Conservation (phyloP, 2,888 invertebrate genomes). For the Nomada fucata region DNA sequence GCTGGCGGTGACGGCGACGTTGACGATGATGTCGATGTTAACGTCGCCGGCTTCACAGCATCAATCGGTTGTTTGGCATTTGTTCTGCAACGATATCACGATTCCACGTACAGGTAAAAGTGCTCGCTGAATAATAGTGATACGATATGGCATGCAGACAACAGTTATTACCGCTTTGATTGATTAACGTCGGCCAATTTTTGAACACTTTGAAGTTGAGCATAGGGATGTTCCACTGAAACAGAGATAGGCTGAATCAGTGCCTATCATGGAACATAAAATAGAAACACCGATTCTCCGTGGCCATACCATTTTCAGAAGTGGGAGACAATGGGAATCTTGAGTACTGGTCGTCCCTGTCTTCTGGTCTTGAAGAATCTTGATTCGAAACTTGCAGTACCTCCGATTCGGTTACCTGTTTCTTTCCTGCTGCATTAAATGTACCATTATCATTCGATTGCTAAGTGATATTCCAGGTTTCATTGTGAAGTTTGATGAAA, state of each 20-base stretch:
- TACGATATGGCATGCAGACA: background rate
- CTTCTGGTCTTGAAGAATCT: constrained; percentile 87
- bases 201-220: constrained; percentile 87
- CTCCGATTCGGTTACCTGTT: constrained; percentile 76
- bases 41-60: constrained; percentile 76
- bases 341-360: constrained; percentile 88
- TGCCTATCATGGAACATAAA: background rate
- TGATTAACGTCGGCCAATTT: constrained; percentile 77
- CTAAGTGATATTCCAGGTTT: background rate
- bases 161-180: constrained; percentile 74
- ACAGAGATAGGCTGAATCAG: constrained; percentile 33
- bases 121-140: background rate
- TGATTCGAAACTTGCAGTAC: constrained; percentile 87
- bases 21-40: too few relatives aligned
- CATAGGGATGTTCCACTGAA: constrained; percentile 89
- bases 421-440: constrained; percentile 63
- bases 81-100: constrained; percentile 65
- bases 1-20: too few relatives aligned
- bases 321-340: constrained; percentile 87
- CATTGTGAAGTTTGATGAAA: background rate
- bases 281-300: background rate
- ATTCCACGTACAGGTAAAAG: background rate
- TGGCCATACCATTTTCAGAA: constrained; percentile 87
- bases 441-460: background rate
- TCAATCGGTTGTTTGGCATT: constrained; percentile 72